Percentiles rank a stretch among this genome's conserved stretches.
Conservation (phyloP, 2,888 invertebrate genomes). For the Xanthorhoe spadicearia region DNA sequence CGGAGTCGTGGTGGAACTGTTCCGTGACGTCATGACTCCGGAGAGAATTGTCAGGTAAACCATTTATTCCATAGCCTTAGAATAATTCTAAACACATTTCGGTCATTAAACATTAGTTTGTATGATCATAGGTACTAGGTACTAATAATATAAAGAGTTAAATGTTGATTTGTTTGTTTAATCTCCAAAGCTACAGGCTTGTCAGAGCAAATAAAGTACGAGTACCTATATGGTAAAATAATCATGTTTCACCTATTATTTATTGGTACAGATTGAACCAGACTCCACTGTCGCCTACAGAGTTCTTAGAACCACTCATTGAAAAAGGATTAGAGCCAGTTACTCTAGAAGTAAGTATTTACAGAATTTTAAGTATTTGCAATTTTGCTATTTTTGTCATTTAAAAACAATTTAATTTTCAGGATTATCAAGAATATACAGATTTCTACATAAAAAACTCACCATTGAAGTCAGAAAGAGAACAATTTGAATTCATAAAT, state of each 20-base stretch:
- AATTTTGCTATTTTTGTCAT: too few species aligned
- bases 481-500: constrained; percentile 50
- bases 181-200: too few species aligned
- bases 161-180: too few species aligned
- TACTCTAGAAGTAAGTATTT: constrained; percentile 44
- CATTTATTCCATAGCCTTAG: background rate
- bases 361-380: background rate
- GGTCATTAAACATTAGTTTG: too few species aligned
- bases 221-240: too few species aligned
- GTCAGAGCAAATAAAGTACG: too few species aligned
- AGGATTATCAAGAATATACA: constrained; percentile 55
- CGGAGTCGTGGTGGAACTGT: constrained; percentile 51
- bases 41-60: constrained; percentile 56
- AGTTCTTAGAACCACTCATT: constrained; percentile 52
- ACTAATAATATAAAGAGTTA: too few species aligned
- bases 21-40: constrained; percentile 50
- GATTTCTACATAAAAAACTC: constrained; percentile 48
- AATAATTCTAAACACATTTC: too few species aligned
- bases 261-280: constrained; percentile 50
- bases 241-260: background rate
- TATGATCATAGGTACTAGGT: too few species aligned
- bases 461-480: constrained; percentile 43
- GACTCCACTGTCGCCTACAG: constrained; percentile 46
- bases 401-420: constrained; percentile 13
- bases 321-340: constrained; percentile 44